Conservation (phyloP, 1,140 invertebrate species). For the Drosophila willistoni region DNA sequence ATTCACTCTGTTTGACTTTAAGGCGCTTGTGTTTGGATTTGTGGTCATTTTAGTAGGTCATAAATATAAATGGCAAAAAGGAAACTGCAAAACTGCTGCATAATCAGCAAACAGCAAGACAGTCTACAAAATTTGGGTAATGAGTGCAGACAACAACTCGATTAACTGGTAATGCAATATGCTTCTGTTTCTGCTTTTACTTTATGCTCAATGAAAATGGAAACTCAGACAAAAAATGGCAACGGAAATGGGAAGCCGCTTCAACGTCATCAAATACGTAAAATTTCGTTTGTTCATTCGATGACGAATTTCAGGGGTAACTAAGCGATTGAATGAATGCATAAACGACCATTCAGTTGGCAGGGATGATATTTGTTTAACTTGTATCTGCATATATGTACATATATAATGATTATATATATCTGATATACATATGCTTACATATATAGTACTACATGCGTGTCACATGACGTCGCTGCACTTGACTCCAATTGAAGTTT, state of each 20-base stretch:
- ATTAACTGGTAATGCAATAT: constrained; percentile 57
- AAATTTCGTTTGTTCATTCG: background rate
- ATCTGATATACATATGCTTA: constrained; percentile 25
- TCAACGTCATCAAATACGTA: constrained; percentile 34
- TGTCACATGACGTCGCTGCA: constrained; percentile 46
- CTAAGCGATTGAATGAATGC: constrained; percentile 51
- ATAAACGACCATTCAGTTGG: constrained; percentile 28
- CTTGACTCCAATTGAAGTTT: constrained; percentile 74
- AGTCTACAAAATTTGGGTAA: constrained; percentile 47
- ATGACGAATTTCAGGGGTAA: constrained; percentile 2
- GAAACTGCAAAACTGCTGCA: constrained; percentile 39
- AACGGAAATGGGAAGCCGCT: constrained; percentile 71
- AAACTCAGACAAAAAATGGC: constrained; percentile 10
- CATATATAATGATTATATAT: constrained; percentile 3
- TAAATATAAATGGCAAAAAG: constrained; percentile 42
- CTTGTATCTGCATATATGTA: constrained; percentile 18
- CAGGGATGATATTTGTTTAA: constrained; percentile 36
- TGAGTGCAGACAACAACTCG: constrained; percentile 63
- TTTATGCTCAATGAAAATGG: constrained; percentile 27
- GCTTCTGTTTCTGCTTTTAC: constrained; percentile 2
- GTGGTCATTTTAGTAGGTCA: constrained; percentile 72
- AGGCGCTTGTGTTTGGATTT: constrained; percentile 38
- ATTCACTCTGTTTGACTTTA: constrained; percentile 42
- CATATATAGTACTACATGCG: constrained; percentile 29
- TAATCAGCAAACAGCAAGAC: constrained; percentile 39